These are phyloP conservation scores for Epizoanthus fatuus DNA, from an alignment of 92 coral and sea anemone genomes.

Conservation along the genomic window DNA sequence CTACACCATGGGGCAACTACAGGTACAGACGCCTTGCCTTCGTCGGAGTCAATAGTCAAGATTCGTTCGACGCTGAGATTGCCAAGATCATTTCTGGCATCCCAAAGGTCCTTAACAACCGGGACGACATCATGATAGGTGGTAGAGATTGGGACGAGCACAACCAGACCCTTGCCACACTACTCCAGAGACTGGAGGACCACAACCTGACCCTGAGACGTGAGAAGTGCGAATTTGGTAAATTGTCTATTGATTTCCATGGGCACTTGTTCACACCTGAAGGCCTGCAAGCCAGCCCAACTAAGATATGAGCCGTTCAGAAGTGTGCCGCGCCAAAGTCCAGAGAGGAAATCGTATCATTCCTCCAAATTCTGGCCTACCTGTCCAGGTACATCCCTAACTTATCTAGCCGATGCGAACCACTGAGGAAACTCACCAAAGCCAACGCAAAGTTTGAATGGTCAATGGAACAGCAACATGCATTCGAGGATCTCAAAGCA, in stretches of 20 bases:
- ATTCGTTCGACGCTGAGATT: constrained; percentile 61
- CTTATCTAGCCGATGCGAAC: constrained; percentile 49
- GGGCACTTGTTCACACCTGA: not conserved
- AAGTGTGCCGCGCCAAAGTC: too few relatives aligned
- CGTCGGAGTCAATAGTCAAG: constrained; percentile 74
- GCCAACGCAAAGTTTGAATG: constrained; percentile 32
- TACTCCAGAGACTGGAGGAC: constrained; percentile 16
- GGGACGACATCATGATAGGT: constrained; percentile 57
- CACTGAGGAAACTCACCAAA: constrained; percentile 48
- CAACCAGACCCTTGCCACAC: constrained; percentile 20
- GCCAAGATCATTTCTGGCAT: constrained; percentile 34
- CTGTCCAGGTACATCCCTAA: constrained; percentile 30
- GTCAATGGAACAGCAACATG: constrained; percentile 49
- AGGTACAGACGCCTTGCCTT: constrained; percentile 60
- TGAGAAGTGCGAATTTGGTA: constrained; percentile 25
- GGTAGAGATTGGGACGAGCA: constrained; percentile 58
- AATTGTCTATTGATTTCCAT: not conserved
- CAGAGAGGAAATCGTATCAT: too few relatives aligned
- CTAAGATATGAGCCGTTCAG: too few relatives aligned
- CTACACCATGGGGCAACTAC: constrained; percentile 69
- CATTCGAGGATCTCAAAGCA: constrained; percentile 50
- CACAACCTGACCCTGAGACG: constrained; percentile 26
- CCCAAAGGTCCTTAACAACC: constrained; percentile 45
- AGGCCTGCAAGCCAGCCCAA: constrained; percentile 50
- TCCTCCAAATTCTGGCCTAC: too few relatives aligned